Base-by-base conservation (phyloP, 2,113 vertebrate species). In the Menura novaehollandiae region DNA sequence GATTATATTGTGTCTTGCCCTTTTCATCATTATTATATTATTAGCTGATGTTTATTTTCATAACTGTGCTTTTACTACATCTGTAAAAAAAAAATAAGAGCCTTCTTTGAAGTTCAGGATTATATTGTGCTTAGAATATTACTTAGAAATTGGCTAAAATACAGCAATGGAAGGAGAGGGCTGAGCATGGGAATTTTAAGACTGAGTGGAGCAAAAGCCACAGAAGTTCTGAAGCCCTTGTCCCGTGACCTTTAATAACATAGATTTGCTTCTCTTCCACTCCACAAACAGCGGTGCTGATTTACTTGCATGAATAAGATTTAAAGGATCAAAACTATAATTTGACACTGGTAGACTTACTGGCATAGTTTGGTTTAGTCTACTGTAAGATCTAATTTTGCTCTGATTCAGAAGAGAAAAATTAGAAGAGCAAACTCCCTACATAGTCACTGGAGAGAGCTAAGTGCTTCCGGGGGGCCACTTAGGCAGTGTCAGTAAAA, bases 41-140 rank as follows among this genome's bases (percentile, higher is more conserved):
- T 58, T 90, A 94, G 71, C 63, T 67, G 37, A 59, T 13, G 5
- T 94, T 95, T 97, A 83, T 85, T 93, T 97, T 94, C 63, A 41
- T 89, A 94, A 94, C 63, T 79, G 16, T 82, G 62, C 69, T 93
- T 95, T 97, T 85, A 84, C 68, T 90, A 84, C 41, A 88, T 52
- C 26, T 92, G 60, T 83, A 37, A 85, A 74, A 80, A 71, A 80
- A 77, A 62, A 78, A 64, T 19, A 90, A 69, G 27, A 78, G 19
- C 11, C 80, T 93, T 22, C 52, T 95, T 92, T 92, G 81, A 97
- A 91, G 82, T 86, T 69, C 33, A 83, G 59, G 78, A 73, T 96
- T 95, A 80, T 60, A 35, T 62, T 72, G 44, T 80, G 52, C 91
- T 77, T 75, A 35, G n/a, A 93, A 74, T 91, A 69, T 68, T 49